Conservation (phyloP, 2,797 vertebrate species). For the Scleropages formosus region DNA sequence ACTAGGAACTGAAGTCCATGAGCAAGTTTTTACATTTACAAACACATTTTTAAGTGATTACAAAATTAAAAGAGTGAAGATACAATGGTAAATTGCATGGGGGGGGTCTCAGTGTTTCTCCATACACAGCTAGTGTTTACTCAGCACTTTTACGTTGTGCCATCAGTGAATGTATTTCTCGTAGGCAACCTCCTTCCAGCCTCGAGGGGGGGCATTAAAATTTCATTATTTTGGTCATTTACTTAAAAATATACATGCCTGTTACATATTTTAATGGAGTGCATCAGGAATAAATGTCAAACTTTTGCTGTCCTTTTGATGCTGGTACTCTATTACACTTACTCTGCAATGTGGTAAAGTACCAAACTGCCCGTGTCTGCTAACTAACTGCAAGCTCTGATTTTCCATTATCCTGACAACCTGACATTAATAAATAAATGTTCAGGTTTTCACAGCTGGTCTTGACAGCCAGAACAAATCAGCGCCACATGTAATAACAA, state of each 20-base stretch:
- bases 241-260: constrained; percentile 14
- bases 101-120: too few relatives aligned
- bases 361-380: background rate
- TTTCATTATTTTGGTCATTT: constrained; percentile 25
- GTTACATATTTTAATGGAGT: constrained; percentile 23
- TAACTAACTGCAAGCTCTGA: background rate
- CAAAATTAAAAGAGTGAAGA: background rate
- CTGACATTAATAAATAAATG: too few relatives aligned
- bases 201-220: constrained; percentile 19
- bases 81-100: background rate
- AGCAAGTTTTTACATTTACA: too few relatives aligned
- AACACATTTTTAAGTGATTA: too few relatives aligned
- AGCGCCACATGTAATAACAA: too few relatives aligned
- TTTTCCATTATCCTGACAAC: background rate
- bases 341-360: background rate
- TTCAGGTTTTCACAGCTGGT: too few relatives aligned
- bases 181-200: background rate
- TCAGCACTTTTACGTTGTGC: background rate
- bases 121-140: constrained; percentile 3
- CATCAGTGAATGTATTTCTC: too few relatives aligned
- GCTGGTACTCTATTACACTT: background rate
- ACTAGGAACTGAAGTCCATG: too few relatives aligned
- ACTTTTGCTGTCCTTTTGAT: background rate
- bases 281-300: constrained; percentile 11
- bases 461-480: too few relatives aligned